A percentile compares a stretch with the other conserved stretches of the same genome.
Evolutionary conservation across 1,140 invertebrate genomes (phyloP).

Genomic region (Drosophila ambigua): DNA sequence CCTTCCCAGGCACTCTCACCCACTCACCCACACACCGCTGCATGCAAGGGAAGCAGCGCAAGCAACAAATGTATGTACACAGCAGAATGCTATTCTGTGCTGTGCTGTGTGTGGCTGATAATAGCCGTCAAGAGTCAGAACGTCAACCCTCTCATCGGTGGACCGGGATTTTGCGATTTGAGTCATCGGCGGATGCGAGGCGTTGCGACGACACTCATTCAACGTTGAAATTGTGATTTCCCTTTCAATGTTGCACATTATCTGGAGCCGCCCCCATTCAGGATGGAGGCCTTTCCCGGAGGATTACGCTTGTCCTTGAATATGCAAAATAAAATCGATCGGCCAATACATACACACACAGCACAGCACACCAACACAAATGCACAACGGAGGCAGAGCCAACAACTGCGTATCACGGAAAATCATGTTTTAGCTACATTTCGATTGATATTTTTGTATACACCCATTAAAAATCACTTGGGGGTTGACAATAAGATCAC

Average conservation of each 20-base stretch:
- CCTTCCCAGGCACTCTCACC: no score
- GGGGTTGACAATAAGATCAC: conserved; percentile 1
- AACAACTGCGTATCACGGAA: conserved; percentile 48
- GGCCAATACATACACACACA: conserved; percentile 69
- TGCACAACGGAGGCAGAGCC: background rate
- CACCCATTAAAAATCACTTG: background rate
- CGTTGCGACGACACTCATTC: background rate
- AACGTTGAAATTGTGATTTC: background rate
- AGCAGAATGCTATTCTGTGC: conserved; percentile 3
- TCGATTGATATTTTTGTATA: background rate
- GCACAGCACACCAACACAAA: conserved; percentile 19
- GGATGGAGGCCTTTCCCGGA: conserved; percentile 52
- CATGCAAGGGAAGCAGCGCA: background rate
- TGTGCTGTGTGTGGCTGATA: conserved; percentile 61
- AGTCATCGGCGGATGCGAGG: conserved; percentile 47
- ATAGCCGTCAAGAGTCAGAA: conserved; percentile 38
- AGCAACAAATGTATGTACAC: conserved; percentile 57
- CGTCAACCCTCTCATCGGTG: background rate
- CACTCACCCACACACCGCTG: no score
- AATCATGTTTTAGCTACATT: conserved; percentile 24
- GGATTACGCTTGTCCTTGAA: conserved; percentile 76
- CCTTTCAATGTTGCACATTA: background rate
- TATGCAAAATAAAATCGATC: conserved; percentile 81
- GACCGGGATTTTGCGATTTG: conserved; percentile 51
- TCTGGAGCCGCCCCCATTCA: conserved; percentile 22